phyloP scores from a whole-genome alignment of 2,113 vertebrate species.

The Cynoglossus semilaevis region DNA sequence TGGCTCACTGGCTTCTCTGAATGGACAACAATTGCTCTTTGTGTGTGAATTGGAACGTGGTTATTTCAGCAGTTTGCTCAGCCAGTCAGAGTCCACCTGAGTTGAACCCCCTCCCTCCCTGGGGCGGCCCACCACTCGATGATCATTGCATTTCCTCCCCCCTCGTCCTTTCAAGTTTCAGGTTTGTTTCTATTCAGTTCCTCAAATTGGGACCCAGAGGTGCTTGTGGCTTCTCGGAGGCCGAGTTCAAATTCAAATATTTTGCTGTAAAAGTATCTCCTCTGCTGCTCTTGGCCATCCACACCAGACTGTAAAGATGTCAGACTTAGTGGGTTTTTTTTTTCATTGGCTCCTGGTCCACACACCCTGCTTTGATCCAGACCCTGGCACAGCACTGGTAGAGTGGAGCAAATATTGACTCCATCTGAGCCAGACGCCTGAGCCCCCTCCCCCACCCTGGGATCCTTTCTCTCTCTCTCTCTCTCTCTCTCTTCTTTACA shows the following conservation, averaged over 20 bases:
- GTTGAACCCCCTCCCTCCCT: conserved; percentile 30
- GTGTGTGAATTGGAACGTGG: conserved; percentile 66
- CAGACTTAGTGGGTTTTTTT: conserved; percentile 30
- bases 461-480: conserved; percentile 37
- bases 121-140: conserved; percentile 8
- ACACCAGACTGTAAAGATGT: conserved; percentile 34
- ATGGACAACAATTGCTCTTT: conserved; percentile 57
- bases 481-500: conserved; percentile 47
- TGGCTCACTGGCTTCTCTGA: conserved; percentile 44
- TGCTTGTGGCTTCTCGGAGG: background rate
- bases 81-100: conserved; percentile 60
- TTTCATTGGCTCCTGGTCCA: conserved; percentile 29
- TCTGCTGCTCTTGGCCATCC: background rate
- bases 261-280: conserved; percentile 18
- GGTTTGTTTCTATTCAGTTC: conserved; percentile 1
- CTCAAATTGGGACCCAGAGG: background rate
- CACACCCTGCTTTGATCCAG: conserved; percentile 54
- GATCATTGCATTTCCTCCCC: conserved; percentile 4
- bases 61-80: conserved; percentile 56
- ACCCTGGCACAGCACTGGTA: conserved; percentile 56
- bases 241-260: conserved; percentile 5
- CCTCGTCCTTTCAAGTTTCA: background rate
- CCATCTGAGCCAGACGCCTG: conserved; percentile 57
- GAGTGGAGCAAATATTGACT: conserved; percentile 78
- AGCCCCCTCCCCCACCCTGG: conserved; percentile 36